These are phyloP conservation scores for Corythornis madagascariensis DNA, from an alignment of 2,113 vertebrate species.

Conservation along the genomic window DNA sequence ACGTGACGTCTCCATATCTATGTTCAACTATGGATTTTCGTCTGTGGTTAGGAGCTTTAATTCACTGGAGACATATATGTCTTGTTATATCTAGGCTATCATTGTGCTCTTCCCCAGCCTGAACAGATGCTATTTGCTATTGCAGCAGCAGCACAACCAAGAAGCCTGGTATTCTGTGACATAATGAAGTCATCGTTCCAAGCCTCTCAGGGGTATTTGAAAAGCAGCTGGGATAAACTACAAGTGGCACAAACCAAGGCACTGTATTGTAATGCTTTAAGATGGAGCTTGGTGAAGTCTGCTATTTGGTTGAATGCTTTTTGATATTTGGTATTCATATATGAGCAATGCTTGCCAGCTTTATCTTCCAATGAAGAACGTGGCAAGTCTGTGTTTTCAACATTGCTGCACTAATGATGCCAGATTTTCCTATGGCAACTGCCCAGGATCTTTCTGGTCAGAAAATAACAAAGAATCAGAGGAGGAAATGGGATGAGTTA, in stretches of 20 bases:
- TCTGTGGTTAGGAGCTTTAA: background rate
- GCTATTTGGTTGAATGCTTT: background rate
- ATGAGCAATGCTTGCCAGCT: background rate
- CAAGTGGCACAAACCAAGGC: background rate
- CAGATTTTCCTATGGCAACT: background rate
- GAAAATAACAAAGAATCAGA: background rate
- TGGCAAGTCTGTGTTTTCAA: background rate
- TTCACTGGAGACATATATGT: background rate
- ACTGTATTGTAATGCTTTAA: background rate
- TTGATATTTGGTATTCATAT: constrained; percentile 10
- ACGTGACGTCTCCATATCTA: background rate
- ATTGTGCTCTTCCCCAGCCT: background rate
- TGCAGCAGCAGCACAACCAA: background rate
- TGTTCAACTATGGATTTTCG: background rate
- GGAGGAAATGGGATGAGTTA: background rate
- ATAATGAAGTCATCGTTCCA: background rate
- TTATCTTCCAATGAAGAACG: background rate
- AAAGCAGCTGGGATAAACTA: background rate
- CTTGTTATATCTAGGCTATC: background rate
- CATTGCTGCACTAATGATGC: background rate
- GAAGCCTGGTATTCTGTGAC: background rate
- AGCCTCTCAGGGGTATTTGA: background rate
- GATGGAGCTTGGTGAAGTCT: background rate
- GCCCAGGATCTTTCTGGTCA: background rate
- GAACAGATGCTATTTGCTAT: background rate